These are phyloP conservation scores for Steinernema scapterisci DNA, from an alignment of 2,888 invertebrate species.

Conservation along the genomic window DNA sequence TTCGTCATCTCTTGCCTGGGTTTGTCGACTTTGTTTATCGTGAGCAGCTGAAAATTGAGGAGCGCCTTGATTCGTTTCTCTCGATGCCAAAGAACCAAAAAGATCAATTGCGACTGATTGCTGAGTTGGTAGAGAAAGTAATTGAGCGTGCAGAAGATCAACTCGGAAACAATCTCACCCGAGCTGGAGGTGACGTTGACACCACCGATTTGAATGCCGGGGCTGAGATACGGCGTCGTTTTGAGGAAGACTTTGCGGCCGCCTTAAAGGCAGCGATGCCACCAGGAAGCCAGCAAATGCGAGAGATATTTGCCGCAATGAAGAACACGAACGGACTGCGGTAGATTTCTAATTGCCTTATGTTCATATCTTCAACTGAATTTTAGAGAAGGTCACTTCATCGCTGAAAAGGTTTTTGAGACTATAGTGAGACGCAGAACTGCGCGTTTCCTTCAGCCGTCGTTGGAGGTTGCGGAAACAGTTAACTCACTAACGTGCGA, in stretches of 20 bases:
- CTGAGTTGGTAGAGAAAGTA: neutral
- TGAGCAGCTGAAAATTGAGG: neutral
- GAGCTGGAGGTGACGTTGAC: neutral
- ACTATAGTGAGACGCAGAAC: neutral
- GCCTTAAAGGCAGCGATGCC: neutral
- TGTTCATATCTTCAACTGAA: neutral
- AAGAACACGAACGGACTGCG: neutral
- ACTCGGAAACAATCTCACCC: neutral
- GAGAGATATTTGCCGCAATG: neutral
- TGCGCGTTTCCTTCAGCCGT: neutral
- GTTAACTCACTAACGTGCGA: neutral
- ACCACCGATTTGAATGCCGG: neutral
- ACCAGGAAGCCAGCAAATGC: neutral
- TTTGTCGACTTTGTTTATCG: neutral
- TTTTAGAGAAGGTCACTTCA: neutral
- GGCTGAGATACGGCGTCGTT: neutral
- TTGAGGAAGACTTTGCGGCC: neutral
- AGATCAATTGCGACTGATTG: neutral
- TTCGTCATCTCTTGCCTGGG: neutral
- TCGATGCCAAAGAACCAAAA: neutral
- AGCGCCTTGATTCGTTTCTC: neutral
- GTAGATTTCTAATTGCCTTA: neutral
- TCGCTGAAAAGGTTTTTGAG: slow-evolving; percentile 10
- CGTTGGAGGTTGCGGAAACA: neutral
- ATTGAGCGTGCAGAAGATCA: neutral